phyloP scores from a whole-genome alignment of 2,797 vertebrate species.

The Phaenicophaeus curvirostris region DNA sequence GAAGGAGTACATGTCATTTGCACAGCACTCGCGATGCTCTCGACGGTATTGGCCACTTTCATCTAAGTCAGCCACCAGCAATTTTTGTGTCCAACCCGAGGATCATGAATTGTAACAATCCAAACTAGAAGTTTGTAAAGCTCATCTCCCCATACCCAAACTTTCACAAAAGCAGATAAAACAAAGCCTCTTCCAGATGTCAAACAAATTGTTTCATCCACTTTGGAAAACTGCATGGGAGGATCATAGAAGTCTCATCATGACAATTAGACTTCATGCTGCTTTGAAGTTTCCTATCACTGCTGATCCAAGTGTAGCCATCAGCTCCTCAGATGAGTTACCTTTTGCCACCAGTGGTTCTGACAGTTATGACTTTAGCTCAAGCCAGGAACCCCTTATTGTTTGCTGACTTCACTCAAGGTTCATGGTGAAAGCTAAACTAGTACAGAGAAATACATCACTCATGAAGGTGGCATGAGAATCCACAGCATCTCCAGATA shows the following conservation, averaged over 20 bases:
- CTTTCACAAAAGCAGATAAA: neutral
- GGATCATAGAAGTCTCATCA: neutral
- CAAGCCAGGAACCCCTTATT: neutral
- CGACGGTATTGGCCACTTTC: neutral
- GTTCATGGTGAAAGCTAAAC: neutral
- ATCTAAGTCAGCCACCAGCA: neutral
- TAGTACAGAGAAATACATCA: neutral
- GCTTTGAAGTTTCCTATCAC: neutral
- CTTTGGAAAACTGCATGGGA: neutral
- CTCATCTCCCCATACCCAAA: neutral
- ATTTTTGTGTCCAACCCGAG: neutral
- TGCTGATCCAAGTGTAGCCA: neutral
- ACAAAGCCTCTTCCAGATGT: neutral
- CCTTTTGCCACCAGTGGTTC: neutral
- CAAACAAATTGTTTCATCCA: neutral
- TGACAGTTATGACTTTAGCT: neutral
- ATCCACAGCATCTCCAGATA: neutral
- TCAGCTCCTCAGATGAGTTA: neutral
- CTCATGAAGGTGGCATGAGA: neutral
- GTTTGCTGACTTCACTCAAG: neutral
- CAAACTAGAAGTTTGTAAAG: neutral
- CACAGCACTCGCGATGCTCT: accelerated
- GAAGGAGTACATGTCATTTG: neutral
- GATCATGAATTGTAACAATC: neutral
- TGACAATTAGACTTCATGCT: accelerated